Evolutionary conservation across 1,140 invertebrate genomes (phyloP), one percentile per base, ranked within the genome.

Genomic region (Drosophila bocqueti): DNA sequence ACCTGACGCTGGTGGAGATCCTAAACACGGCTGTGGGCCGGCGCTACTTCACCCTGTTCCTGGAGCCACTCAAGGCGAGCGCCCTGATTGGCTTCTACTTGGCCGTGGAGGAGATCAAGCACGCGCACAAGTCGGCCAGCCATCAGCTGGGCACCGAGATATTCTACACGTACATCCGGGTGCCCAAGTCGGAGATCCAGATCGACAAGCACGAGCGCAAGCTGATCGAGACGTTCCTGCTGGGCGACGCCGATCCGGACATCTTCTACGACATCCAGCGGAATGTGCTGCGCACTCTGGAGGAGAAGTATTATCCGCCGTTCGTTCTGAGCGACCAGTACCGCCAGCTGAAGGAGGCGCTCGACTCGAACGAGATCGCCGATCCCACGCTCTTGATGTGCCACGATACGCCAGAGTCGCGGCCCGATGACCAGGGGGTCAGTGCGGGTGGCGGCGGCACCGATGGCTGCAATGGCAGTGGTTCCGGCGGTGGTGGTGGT

Each of bases 121-220:
- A 95, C 54, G 95, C 96, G 16, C 95, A 95, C 61, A 94, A 95
- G 81, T 96, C 95, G 60, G 95, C 95, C 62, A 97, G 96, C 94
- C 97, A 98, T 93, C 97, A 98, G 77, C 93, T 98, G n/a, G 97
- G 96, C 15, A 96, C 96, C 36, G 97, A 98, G 91, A 97, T 98
- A 76, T 98, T 97, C 93, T 97, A 98, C 82, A 97, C 96, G 15
- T 98, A 97, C 81, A 96, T 98, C 66, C 94, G 96, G 67, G 96
- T 96, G 50, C 95, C 96, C 8, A 96, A 95, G 63, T 96, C 96
- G 2, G 96, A 96, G 90, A 96, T 97, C 65, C 96, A 97, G 94
- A 87, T 92, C 21, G 92, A 93, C 42, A 92, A 91, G 72, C 82
- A 86, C 55, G 92, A 92, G 4, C 94, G 96, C 49, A 97, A 97